Conservation (phyloP, 2,113 vertebrate species). For the Microcebus tavaratra region DNA sequence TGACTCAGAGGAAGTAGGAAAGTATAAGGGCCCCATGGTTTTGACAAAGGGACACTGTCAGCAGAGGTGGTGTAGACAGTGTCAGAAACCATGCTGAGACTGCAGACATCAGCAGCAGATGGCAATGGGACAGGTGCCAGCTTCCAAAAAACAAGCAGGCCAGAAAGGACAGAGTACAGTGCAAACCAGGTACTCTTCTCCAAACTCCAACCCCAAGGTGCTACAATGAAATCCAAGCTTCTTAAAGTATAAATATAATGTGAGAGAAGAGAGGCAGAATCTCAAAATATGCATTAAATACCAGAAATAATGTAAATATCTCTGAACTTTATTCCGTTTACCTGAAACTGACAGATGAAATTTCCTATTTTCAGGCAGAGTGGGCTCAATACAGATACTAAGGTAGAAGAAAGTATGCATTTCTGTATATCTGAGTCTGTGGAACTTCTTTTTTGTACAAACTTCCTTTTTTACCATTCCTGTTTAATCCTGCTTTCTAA, state of each 20-base stretch:
- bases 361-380: not conserved
- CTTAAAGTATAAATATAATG: not conserved
- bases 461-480: not conserved
- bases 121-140: not conserved
- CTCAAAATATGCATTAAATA: not conserved
- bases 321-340: not conserved
- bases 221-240: not conserved
- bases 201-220: not conserved
- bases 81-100: not conserved
- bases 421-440: not conserved
- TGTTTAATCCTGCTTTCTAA: not conserved
- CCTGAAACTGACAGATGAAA: not conserved
- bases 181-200: not conserved
- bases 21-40: not conserved
- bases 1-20: not conserved
- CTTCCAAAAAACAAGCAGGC: not conserved
- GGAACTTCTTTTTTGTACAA: not conserved
- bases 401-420: not conserved
- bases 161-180: not conserved
- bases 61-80: not conserved
- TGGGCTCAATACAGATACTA: not conserved
- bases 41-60: not conserved
- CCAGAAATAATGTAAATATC: not conserved
- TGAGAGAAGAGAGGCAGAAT: not conserved
- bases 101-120: not conserved